Conservation (phyloP, 2,113 vertebrate genomes). For the Tachycineta bicolor region DNA sequence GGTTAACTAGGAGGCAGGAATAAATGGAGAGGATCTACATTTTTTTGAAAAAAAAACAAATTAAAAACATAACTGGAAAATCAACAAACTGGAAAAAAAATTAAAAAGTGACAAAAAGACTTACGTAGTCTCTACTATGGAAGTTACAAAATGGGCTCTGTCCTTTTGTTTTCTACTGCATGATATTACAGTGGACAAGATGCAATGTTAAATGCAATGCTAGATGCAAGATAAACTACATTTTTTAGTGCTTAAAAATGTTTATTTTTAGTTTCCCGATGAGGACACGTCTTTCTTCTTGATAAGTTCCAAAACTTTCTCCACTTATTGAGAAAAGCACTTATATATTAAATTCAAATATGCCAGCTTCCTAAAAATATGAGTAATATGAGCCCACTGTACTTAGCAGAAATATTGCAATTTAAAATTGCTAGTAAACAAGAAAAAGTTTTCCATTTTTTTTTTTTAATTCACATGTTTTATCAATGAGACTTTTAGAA, state of each 20-base stretch:
- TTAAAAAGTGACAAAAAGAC: not conserved
- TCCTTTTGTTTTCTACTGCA: not conserved
- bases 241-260: not conserved
- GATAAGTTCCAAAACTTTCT: not conserved
- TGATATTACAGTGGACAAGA: not conserved
- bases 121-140: not conserved
- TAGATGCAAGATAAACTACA: not conserved
- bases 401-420: not conserved
- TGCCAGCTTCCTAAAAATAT: not conserved
- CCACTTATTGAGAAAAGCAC: not conserved
- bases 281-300: not conserved
- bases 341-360: not conserved
- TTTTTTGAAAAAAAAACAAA: not conserved
- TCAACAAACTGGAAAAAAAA: not conserved
- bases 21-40: not conserved
- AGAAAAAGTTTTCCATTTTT: not conserved
- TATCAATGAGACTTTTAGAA: not conserved
- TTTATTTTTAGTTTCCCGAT: not conserved
- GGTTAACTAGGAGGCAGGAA: not conserved
- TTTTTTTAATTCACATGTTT: not conserved
- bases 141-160: not conserved
- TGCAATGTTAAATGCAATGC: not conserved
- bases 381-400: not conserved
- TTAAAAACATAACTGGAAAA: not conserved
- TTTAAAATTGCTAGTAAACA: not conserved